These are phyloP conservation scores for Barbus barbus DNA, from an alignment of 2,113 vertebrate species.

Conservation along the genomic window DNA sequence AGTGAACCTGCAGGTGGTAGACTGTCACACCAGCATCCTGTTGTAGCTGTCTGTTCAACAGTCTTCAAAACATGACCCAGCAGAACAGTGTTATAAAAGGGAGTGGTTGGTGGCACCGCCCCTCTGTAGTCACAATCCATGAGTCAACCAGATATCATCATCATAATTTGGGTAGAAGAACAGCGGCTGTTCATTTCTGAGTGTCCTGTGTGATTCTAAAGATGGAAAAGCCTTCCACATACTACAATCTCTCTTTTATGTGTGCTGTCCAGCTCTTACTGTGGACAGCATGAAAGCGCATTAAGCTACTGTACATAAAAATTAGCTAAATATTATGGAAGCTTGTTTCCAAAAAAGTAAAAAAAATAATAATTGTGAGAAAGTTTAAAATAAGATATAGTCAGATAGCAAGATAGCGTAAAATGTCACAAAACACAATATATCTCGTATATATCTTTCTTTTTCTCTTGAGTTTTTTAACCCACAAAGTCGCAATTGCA, in stretches of 20 bases:
- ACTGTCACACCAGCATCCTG: conserved; percentile 55
- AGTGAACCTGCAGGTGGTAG: conserved; percentile 69
- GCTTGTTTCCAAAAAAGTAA: background rate
- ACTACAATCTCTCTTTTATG: background rate
- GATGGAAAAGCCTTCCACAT: background rate
- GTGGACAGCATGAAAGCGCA: background rate
- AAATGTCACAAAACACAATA: background rate
- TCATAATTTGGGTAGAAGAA: conserved; percentile 18
- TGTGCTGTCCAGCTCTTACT: background rate
- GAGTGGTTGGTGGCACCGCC: conserved; percentile 46
- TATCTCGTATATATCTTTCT: background rate
- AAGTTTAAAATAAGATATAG: background rate
- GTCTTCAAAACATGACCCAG: conserved; percentile 48
- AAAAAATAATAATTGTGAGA: background rate
- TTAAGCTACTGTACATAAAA: background rate
- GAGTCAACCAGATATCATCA: conserved; percentile 51
- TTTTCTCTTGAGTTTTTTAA: background rate
- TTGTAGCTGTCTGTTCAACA: conserved; percentile 47
- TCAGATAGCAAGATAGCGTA: background rate
- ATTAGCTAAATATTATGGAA: background rate
- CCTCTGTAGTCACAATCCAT: conserved; percentile 38
- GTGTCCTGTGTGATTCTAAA: background rate
- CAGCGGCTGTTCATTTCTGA: conserved; percentile 13
- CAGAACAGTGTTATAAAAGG: conserved; percentile 49
- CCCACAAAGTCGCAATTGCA: background rate